A percentile compares a stretch with the other conserved stretches of the same genome.
Conservation (phyloP, 2,113 vertebrate genomes). For the Azemiops feae region DNA sequence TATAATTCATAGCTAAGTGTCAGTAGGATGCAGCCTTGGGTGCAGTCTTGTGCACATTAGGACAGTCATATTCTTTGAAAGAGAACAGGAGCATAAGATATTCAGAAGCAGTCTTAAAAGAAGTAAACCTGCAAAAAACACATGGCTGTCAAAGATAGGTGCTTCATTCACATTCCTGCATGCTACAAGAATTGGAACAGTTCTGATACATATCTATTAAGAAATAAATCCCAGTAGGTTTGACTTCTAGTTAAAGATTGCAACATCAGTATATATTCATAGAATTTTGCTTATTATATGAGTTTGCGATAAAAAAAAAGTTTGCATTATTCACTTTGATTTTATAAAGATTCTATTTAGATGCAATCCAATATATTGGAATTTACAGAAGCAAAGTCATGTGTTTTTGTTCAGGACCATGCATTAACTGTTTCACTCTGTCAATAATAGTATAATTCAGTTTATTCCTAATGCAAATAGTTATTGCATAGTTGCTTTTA, state of each 20-base stretch:
- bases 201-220: background rate
- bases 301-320: background rate
- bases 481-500: slow-evolving; percentile 12
- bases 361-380: background rate
- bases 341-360: background rate
- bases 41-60: background rate
- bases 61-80: background rate
- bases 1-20: background rate
- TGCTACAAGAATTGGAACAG: background rate
- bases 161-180: background rate
- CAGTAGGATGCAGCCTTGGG: background rate
- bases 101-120: background rate
- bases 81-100: background rate
- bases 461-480: background rate
- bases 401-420: background rate
- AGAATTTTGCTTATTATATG: background rate
- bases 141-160: background rate
- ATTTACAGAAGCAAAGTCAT: background rate
- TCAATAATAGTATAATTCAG: background rate
- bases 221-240: background rate
- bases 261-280: background rate
- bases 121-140: background rate
- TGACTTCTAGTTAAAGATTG: background rate
- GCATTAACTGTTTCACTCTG: background rate
- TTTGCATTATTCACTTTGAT: background rate